Conservation (phyloP, 1,140 invertebrate genomes). For the Helicoverpa armigera region DNA sequence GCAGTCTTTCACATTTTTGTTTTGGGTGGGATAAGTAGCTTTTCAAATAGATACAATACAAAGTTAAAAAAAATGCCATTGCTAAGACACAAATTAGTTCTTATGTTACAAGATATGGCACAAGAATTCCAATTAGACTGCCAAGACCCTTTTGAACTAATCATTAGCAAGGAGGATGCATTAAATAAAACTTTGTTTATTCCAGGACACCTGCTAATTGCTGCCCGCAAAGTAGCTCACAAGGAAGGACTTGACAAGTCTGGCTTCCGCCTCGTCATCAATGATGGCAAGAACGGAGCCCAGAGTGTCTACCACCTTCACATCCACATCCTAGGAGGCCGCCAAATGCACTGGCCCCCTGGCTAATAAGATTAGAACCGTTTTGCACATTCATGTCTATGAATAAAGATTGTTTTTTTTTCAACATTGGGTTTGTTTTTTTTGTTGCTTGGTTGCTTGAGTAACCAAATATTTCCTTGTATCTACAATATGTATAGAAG, state of each 20-base stretch:
- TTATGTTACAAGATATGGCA: no score
- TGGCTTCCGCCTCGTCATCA: conserved; percentile 94
- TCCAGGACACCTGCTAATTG: conserved; percentile 91
- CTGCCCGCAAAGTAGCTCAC: conserved; percentile 93
- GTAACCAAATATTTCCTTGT: no score
- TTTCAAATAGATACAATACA: no score
- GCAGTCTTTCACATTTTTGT: no score
- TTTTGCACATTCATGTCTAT: conserved; percentile 25
- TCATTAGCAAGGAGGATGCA: not conserved
- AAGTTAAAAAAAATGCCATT: no score
- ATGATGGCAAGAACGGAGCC: conserved; percentile 89
- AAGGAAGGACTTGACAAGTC: conserved; percentile 89
- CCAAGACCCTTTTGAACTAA: not conserved
- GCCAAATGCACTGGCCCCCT: conserved; percentile 98
- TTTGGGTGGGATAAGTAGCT: no score
- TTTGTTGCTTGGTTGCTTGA: not conserved
- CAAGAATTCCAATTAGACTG: no score
- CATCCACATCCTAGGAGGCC: conserved; percentile 96
- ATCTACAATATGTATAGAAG: no score
- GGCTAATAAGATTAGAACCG: conserved; percentile 89
- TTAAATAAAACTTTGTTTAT: conserved; percentile 6
- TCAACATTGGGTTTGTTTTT: conserved; percentile 26
- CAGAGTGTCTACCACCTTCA: conserved; percentile 95
- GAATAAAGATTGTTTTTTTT: conserved; percentile 45
- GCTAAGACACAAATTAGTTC: no score